A percentile compares a stretch with the other conserved stretches of the same genome.
These are phyloP conservation scores for Calephelis nemesis DNA, from an alignment of 1,140 invertebrate species.

Conservation along the genomic window DNA sequence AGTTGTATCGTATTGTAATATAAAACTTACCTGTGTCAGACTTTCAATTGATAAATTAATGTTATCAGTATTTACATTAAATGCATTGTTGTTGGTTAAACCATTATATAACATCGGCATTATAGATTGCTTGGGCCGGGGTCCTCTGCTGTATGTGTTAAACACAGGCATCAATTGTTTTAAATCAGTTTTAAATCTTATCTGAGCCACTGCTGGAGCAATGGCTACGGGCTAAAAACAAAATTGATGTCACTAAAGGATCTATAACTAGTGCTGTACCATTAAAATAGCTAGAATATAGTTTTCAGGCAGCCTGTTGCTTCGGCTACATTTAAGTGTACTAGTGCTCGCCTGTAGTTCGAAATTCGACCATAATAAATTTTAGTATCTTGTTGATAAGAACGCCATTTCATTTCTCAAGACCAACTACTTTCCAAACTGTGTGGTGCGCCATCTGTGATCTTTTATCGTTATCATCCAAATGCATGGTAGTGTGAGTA, in stretches of 20 bases:
- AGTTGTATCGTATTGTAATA: background rate
- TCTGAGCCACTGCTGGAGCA: conserved; percentile 33
- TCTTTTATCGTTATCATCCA: too few species aligned
- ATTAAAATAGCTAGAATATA: too few species aligned
- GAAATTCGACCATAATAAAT: too few species aligned
- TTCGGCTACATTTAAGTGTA: too few species aligned
- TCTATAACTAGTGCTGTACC: too few species aligned
- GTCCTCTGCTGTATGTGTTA: conserved; percentile 38
- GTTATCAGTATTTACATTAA: conserved; percentile 55
- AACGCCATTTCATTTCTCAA: too few species aligned
- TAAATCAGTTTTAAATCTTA: conserved; percentile 38
- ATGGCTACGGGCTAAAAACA: conserved; percentile 44
- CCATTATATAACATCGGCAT: conserved; percentile 59
- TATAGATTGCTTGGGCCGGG: conserved; percentile 37
- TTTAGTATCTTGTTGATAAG: too few species aligned
- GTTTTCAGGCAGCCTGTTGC: too few species aligned
- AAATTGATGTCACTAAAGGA: background rate
- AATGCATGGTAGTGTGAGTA: too few species aligned
- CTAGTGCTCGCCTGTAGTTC: too few species aligned
- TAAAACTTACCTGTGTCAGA: conserved; percentile 64
- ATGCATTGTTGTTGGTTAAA: conserved; percentile 36
- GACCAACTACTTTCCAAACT: too few species aligned
- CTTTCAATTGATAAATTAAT: conserved; percentile 74
- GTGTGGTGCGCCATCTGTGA: too few species aligned
- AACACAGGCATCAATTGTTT: conserved; percentile 32